These are phyloP conservation scores for Glareola pratincola DNA, from an alignment of 2,113 vertebrate genomes.

Conservation along the genomic window DNA sequence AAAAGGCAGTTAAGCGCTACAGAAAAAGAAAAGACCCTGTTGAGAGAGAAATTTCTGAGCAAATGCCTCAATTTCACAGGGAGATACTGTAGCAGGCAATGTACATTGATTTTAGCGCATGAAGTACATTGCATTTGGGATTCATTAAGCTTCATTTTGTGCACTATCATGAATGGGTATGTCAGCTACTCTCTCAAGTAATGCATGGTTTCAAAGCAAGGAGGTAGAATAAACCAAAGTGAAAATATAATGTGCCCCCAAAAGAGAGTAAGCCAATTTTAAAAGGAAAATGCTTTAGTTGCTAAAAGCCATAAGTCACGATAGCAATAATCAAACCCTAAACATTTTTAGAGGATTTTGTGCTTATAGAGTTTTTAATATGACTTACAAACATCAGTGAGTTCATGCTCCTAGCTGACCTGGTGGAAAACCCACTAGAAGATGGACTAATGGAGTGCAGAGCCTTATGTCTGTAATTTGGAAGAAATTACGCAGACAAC, in stretches of 20 bases:
- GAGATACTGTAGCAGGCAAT: constrained; percentile 40
- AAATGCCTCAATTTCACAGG: constrained; percentile 50
- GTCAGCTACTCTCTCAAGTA: constrained; percentile 29
- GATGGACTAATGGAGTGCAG: background rate
- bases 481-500: accelerated
- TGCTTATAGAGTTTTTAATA: background rate
- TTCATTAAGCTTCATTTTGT: constrained; percentile 55
- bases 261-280: background rate
- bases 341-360: background rate
- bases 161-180: constrained; percentile 4
- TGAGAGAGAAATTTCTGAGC: constrained; percentile 62
- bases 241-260: background rate
- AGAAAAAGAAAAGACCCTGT: constrained; percentile 59
- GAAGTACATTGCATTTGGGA: constrained; percentile 21
- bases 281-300: constrained; percentile 7
- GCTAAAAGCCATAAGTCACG: background rate
- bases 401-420: background rate
- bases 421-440: background rate
- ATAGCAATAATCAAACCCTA: background rate
- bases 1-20: constrained; percentile 47
- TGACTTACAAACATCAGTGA: background rate
- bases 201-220: background rate
- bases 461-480: background rate
- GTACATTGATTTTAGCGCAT: constrained; percentile 53
- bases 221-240: constrained; percentile 8